Base-by-base conservation (phyloP, 2,888 invertebrate genomes). In the Carabus problematicus region DNA sequence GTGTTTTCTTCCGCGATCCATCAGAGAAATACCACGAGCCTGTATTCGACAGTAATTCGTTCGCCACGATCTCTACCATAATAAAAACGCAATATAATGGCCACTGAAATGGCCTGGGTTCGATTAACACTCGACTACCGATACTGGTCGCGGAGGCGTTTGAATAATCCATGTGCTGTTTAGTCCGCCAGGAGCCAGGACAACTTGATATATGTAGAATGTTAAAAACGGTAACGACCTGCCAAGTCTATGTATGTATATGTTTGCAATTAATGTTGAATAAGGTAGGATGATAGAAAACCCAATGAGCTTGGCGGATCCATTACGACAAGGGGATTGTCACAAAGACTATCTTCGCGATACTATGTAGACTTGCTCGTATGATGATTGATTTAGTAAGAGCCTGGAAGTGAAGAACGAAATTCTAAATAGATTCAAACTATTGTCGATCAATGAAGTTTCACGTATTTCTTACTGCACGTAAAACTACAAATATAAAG, bases 21-120 rank as follows among this genome's bases (percentile, higher is more conserved):
- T 29, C 29, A 29, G 3, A 2, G 6, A 2, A 29, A 6, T 29
- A 29, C 42, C 16, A 19, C 19, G 56, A 56, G 56, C 45, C 39
- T 41, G n/a, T 49, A 54, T 18, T 18, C 19, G 64, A 45, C 64
- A 55, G 55, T 64, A 64, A 64, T 64, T 64, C 47, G 47, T 47
- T 8, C 16, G 14, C 14, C 67, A 67, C 67, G 67, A 67, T 67
- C 67, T 42, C 16, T n/a, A 40, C 14, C 60, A 60, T 67, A 67
- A 67, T 67, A 67, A 67, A 67, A 67, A 41, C 49, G 67, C 60
- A 67, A 67, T 67, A 67, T 60, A 67, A 60, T 64, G 55, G 64
- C 43, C 55, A 8, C 11, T 45, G 41, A 12, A 39, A 61, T 29
- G 45, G 16, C 43, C 29, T 40, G 14, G 43, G 49, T 67, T 67